Evolutionary conservation across 2,888 invertebrate species (phyloP), one percentile per base, ranked within the genome.

Genomic region (Fissipunctia ypsillon): DNA sequence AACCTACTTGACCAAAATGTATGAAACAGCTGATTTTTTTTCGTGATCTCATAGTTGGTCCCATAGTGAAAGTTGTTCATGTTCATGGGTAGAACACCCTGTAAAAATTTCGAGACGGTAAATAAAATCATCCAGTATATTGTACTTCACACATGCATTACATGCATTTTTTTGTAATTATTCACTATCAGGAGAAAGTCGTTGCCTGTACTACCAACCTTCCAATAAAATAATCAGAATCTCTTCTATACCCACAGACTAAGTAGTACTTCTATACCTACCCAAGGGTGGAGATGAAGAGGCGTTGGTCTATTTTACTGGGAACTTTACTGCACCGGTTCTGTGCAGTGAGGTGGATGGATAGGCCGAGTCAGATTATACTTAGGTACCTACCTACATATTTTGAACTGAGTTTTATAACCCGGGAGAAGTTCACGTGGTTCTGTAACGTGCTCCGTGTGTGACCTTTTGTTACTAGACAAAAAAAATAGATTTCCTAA

Each of bases 391-490:
- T 38, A 61, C 22, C 10, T 48, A 43, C 43, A 43, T 43, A 9
- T 48, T 22, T 48, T 48, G 48, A 48, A 31, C 19, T 9, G 16
- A 45, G 14, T 73, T 70, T 56, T 28, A 19, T 38, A 57, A 22
- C 9, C 6, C 14, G 35, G 28, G 28, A 45, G 2, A 10, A 12
- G 28, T 16, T 38, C 50, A 75, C 43, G 31, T 66, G 52, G 31
- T 75, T 38, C 28, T 38, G 50, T 45, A 60, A 65, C n/a, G n/a
- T 65, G 22, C n/a, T 14, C 14, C 10, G 59, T 60, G 38, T 54
- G 16, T 38, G 67, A 76, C 52, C 45, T 59, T 45, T 52, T 60
- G 67, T 38, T n/a, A 45, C 5, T 66, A 31, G 16, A 59, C 3
- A 52, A 50, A 9, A 50, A 14, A 54, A 38, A 28, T 4, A 31